Conservation (phyloP, 1,140 invertebrate species). For the Pogonomyrmex californicus region DNA sequence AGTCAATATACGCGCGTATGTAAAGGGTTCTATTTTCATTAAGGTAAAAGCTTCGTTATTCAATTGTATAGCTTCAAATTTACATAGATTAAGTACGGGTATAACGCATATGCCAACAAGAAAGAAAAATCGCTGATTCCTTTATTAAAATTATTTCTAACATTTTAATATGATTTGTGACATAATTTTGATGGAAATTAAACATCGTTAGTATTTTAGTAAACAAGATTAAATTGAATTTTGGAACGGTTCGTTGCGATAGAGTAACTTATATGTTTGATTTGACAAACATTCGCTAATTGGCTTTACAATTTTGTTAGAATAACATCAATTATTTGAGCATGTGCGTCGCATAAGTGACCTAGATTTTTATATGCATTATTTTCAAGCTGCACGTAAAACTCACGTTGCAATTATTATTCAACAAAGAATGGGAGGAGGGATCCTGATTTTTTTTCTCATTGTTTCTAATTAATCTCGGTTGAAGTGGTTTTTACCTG, state of each 20-base stretch:
- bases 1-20: not conserved
- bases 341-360: not conserved
- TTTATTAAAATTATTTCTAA: conserved; percentile 11
- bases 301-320: conserved; percentile 23
- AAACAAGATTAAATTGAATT: not conserved
- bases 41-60: not conserved
- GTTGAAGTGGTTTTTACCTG: not conserved
- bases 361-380: not conserved
- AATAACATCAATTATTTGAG: not conserved
- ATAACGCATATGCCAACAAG: not conserved
- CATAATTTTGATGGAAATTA: not conserved
- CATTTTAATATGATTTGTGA: not conserved
- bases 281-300: conserved; percentile 16
- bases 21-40: not conserved
- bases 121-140: not conserved
- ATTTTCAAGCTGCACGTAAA: not conserved
- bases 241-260: not conserved
- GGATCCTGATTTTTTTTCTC: not conserved
- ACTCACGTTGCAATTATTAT: not conserved
- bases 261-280: conserved; percentile 1
- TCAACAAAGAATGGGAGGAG: not conserved
- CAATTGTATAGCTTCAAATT: not conserved
- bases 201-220: conserved; percentile 9
- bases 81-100: not conserved
- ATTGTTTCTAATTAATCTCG: conserved; percentile 45